These are phyloP conservation scores for Battus philenor DNA, from an alignment of 1,140 invertebrate genomes.

Conservation along the genomic window DNA sequence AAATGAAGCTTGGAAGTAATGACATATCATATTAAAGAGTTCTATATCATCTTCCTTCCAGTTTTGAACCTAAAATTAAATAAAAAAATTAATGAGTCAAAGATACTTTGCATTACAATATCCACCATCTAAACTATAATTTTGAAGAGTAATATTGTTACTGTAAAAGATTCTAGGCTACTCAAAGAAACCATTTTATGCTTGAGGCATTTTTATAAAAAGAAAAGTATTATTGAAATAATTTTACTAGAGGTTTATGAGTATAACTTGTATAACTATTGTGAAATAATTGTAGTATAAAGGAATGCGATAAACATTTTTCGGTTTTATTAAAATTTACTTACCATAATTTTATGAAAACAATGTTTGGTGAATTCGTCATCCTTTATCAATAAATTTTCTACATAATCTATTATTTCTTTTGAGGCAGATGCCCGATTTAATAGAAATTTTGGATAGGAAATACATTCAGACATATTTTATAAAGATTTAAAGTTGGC, in stretches of 20 bases:
- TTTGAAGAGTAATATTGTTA: no score
- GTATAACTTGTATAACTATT: neutral
- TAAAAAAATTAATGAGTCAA: conserved; percentile 3
- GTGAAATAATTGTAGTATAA: neutral
- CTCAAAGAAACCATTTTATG: no score
- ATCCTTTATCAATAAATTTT: conserved; percentile 37
- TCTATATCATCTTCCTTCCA: conserved; percentile 36
- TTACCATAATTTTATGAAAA: conserved; percentile 64
- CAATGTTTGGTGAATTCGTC: conserved; percentile 40
- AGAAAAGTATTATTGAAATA: no score
- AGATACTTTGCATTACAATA: no score
- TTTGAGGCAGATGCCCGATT: conserved; percentile 34
- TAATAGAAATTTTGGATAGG: conserved; percentile 43
- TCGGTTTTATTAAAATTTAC: neutral
- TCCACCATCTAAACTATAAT: no score
- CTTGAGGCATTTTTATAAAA: no score
- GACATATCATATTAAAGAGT: conserved; percentile 39
- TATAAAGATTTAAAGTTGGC: no score
- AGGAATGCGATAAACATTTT: neutral
- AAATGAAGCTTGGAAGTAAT: conserved; percentile 39
- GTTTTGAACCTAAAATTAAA: conserved; percentile 46
- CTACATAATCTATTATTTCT: conserved; percentile 33
- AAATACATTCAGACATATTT: conserved; percentile 25
- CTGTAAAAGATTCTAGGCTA: no score
- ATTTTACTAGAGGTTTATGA: neutral